These are phyloP conservation scores for Neelides sp. DNA, from an alignment of 1,140 invertebrate genomes.

Conservation along the genomic window DNA sequence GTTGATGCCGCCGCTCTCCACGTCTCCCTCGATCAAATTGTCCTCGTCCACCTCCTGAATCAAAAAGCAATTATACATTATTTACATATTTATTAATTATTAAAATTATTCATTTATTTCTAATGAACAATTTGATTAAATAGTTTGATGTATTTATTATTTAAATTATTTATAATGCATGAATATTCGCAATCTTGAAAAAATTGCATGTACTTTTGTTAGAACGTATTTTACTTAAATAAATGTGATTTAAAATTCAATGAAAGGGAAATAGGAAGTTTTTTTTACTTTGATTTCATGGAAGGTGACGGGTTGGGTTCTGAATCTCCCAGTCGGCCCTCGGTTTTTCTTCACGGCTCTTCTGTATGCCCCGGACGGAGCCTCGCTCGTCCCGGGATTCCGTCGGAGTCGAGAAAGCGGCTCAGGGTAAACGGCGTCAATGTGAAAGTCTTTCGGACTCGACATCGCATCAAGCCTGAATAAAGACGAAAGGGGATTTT, in stretches of 20 bases:
- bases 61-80: conserved; percentile 17
- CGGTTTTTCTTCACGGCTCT: conserved; percentile 44
- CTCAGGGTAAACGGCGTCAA: conserved; percentile 59
- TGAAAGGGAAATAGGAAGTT: too few relatives aligned
- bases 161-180: not conserved
- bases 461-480: conserved; percentile 26
- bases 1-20: conserved; percentile 27
- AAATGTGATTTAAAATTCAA: too few relatives aligned
- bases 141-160: not conserved
- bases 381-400: conserved; percentile 18
- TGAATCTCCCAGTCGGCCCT: conserved; percentile 41
- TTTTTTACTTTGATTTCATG: conserved; percentile 64
- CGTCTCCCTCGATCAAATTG: conserved; percentile 31
- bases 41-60: conserved; percentile 50
- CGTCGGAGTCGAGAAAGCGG: conserved; percentile 47
- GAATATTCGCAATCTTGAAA: too few relatives aligned
- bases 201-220: too few relatives aligned
- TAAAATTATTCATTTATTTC: too few relatives aligned
- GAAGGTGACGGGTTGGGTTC: conserved; percentile 57
- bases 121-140: too few relatives aligned
- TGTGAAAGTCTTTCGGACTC: conserved; percentile 35
- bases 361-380: conserved; percentile 35
- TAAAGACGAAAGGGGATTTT: too few relatives aligned
- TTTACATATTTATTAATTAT: not conserved
- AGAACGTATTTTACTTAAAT: too few relatives aligned